Evolutionary conservation across 1,140 invertebrate species (phyloP), one percentile per base, ranked within the genome.

Genomic region (Heliconius eleuchia): DNA sequence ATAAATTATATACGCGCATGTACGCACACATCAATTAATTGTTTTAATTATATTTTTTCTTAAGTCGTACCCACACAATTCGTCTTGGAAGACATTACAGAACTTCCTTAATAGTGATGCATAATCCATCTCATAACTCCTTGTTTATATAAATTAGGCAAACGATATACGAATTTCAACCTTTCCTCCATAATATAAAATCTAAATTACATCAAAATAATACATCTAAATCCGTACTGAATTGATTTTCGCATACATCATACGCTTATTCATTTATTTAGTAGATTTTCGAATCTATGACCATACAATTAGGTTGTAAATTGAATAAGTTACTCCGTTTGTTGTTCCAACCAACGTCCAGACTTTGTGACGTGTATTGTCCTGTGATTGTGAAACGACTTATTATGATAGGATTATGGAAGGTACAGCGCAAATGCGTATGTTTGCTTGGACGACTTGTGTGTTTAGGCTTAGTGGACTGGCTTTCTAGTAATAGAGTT

Each of bases 361-460:
- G 78, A 83, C 73, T 81, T 80, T 76, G 83, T 86, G 85, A 84
- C 80, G 77, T 76, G 83, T 80, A 81, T 86, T 84, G 85, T 84
- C 70, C 80, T 82, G 77, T 87, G 85, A 87, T 87, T 84, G 83
- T 80, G 79, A 86, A 85, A 81, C 74, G 78, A 80, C 79, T 83
- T 85, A 82, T 82, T 82, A 83, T 82, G 78, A 81, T 80, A 19
- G 74, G 42, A 70, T 76, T 71, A 70, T 39, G 27, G 23, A 16
- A 66, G 27, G 60, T 66, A 30, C 23, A 27, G 13, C 60, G 60
- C 13, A 30, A 16, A 5, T 30, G 60, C 60, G 60, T 66, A 66
- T 66, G 60, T 66, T 66, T 27, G 27, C 23, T 30, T 30, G 60
- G 11, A 66, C 23, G 60, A 8, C 2, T 66, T 9, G 60, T 30